A percentile compares a stretch with the other conserved stretches of the same genome.
These are phyloP conservation scores for Hoplostethus atlanticus DNA, from an alignment of 2,797 vertebrate species.

Conservation along the genomic window DNA sequence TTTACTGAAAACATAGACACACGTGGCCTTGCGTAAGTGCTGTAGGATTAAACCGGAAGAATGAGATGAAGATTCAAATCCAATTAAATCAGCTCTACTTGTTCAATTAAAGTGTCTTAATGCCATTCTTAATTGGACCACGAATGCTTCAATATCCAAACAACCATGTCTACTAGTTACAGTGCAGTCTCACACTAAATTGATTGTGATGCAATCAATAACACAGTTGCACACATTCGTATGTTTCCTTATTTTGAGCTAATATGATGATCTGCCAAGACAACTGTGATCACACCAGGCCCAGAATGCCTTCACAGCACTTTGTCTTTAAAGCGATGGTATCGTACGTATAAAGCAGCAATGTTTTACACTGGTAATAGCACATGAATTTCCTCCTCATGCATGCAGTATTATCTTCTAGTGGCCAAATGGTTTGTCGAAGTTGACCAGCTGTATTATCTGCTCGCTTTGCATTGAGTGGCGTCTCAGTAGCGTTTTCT, in stretches of 20 bases:
- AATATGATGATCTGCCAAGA: background rate
- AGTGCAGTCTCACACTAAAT: no score
- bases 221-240: background rate
- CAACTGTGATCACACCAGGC: background rate
- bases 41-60: no score
- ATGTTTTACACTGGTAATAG: background rate
- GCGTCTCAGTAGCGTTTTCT: constrained; percentile 87
- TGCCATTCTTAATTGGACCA: no score
- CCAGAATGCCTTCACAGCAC: background rate
- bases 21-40: no score
- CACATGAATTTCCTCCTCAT: background rate
- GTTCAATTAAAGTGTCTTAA: no score
- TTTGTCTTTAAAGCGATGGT: background rate
- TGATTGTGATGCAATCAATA: no score
- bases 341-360: background rate
- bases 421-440: constrained; percentile 80
- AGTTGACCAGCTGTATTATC: constrained; percentile 89
- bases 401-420: constrained; percentile 37
- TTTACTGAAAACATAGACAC: no score
- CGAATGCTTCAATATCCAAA: no score
- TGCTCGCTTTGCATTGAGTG: constrained; percentile 93
- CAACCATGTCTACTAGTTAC: no score
- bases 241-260: background rate
- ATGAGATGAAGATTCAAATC: no score
- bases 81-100: no score